Evolutionary conservation across 2,797 vertebrate species (phyloP).

Genomic region (Xiphorhynchus erythropygius): DNA sequence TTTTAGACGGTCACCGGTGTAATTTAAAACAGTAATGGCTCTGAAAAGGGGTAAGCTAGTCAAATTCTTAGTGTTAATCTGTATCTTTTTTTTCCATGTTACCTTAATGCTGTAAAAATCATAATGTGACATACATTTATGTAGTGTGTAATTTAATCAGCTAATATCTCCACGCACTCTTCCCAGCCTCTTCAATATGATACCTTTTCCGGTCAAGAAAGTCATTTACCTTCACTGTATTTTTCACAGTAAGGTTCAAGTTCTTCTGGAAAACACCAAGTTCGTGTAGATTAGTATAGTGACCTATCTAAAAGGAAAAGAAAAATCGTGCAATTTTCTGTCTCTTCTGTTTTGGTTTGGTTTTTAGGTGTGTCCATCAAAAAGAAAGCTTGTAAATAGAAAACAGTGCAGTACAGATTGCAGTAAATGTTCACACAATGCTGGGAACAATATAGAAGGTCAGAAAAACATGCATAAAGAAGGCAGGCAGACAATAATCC

Average conservation of each 20-base stretch:
- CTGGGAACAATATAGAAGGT: neutral
- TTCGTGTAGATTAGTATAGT: neutral
- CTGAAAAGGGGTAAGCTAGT: neutral
- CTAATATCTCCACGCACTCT: neutral
- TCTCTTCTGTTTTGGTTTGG: neutral
- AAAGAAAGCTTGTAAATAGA: neutral
- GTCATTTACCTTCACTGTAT: neutral
- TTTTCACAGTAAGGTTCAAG: constrained; percentile 9
- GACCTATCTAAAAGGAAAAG: neutral
- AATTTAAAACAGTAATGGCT: neutral
- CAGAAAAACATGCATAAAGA: neutral
- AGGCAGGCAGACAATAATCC: neutral
- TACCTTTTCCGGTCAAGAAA: neutral
- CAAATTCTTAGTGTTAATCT: constrained; percentile 1
- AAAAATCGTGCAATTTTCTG: neutral
- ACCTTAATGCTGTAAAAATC: constrained; percentile 1
- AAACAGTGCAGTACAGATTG: neutral
- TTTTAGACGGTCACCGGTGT: neutral
- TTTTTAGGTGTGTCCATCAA: neutral
- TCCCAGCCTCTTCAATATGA: neutral
- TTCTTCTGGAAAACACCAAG: neutral
- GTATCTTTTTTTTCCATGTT: neutral
- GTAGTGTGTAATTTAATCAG: neutral
- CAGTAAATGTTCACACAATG: neutral
- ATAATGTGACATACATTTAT: neutral